Conservation (phyloP, 2,888 invertebrate genomes). For the Chrysodeixis includens region DNA sequence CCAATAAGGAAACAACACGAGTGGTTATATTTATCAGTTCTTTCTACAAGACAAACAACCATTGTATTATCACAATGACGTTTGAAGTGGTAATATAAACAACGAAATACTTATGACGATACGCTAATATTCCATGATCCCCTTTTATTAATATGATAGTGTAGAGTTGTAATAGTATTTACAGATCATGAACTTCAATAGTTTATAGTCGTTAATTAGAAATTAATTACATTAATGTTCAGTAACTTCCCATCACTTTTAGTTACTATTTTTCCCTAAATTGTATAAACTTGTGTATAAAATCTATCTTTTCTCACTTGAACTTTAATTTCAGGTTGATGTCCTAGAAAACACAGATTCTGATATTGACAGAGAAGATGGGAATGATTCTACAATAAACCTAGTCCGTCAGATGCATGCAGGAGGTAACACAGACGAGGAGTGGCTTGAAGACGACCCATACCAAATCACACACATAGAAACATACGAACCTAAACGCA, state of each 20-base stretch:
- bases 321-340: conserved; percentile 69
- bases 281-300: neutral
- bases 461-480: conserved; percentile 73
- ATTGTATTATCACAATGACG: neutral
- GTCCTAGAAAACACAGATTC: conserved; percentile 67
- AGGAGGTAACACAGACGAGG: conserved; percentile 75
- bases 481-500: conserved; percentile 71
- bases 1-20: conserved; percentile 25
- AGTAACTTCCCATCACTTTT: neutral
- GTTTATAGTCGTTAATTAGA: neutral
- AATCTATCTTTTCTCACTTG: neutral
- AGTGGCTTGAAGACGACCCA: conserved; percentile 83
- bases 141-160: neutral
- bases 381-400: conserved; percentile 70
- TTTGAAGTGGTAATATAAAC: conserved; percentile 10
- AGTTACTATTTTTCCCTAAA: neutral
- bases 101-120: neutral
- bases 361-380: conserved; percentile 70
- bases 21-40: conserved; percentile 17
- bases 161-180: neutral
- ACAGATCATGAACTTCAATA: neutral
- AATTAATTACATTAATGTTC: neutral
- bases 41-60: neutral
- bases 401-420: conserved; percentile 78
- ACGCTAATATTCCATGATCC: neutral